These are phyloP conservation scores for Tapirus indicus DNA, from an alignment of 2,797 vertebrate species.

Conservation along the genomic window DNA sequence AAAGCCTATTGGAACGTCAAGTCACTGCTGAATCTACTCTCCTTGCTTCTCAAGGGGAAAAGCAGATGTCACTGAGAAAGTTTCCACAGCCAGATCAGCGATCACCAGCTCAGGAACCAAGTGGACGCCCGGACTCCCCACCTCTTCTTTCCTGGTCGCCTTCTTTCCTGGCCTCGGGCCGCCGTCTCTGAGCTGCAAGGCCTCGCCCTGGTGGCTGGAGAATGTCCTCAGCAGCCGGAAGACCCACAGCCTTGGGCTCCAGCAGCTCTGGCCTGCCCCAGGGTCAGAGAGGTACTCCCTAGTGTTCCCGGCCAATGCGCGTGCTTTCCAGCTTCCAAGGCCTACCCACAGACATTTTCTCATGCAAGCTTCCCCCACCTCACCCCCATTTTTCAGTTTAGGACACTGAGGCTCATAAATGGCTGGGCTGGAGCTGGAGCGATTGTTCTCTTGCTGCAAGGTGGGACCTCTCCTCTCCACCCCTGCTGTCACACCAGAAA, in stretches of 20 bases:
- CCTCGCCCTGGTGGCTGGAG: neutral
- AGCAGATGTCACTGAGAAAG: neutral
- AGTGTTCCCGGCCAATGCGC: neutral
- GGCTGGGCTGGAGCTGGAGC: neutral
- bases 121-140: neutral
- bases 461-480: neutral
- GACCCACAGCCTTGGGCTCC: neutral
- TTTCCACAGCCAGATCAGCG: neutral
- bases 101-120: neutral
- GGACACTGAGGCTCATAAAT: neutral
- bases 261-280: neutral
- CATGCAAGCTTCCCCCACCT: neutral
- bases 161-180: neutral
- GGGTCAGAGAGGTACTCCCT: no score
- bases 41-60: slow-evolving; percentile 4
- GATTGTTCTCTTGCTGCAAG: neutral
- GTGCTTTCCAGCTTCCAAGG: neutral
- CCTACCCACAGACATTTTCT: neutral
- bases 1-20: neutral
- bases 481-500: neutral
- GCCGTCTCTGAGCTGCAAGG: neutral
- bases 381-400: neutral
- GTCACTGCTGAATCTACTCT: neutral
- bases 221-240: neutral
- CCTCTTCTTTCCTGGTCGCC: neutral